Evolutionary conservation across 2,797 vertebrate species (phyloP).

Genomic region (Phataginus tricuspis): DNA sequence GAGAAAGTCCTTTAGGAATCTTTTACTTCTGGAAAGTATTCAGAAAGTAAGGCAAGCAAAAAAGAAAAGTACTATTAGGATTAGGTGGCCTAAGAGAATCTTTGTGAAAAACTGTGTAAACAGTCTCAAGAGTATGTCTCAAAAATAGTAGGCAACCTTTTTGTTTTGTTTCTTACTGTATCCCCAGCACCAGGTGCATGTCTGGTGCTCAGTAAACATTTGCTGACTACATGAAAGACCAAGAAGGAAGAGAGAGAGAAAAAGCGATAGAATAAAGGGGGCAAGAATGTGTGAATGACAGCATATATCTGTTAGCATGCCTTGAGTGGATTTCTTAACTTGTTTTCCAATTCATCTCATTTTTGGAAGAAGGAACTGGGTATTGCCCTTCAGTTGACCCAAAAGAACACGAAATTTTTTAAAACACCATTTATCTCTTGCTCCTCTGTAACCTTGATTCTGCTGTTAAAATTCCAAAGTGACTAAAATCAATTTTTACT

Average conservation of each 20-base stretch:
- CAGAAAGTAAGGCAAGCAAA: background rate
- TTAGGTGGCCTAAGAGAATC: background rate
- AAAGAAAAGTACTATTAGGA: background rate
- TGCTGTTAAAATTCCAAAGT: slow-evolving; percentile 48
- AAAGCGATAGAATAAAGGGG: background rate
- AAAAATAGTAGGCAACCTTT: background rate
- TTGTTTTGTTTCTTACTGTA: background rate
- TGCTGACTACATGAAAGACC: background rate
- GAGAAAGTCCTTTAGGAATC: background rate
- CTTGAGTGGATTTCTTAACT: background rate
- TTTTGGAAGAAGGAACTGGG: background rate
- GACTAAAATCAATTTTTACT: slow-evolving; percentile 42
- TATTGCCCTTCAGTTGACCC: background rate
- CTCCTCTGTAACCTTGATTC: background rate
- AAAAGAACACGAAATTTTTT: slow-evolving; percentile 31
- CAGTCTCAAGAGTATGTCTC: background rate
- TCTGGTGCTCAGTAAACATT: background rate
- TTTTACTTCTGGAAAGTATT: background rate
- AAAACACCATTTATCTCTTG: background rate
- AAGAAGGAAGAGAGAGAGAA: background rate
- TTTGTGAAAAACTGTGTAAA: background rate
- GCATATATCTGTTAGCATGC: background rate
- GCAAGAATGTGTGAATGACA: fast-evolving
- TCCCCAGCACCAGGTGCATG: background rate
- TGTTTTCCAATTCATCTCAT: background rate